Conservation (phyloP, 2,888 invertebrate genomes). For the Byasa hedistus region DNA sequence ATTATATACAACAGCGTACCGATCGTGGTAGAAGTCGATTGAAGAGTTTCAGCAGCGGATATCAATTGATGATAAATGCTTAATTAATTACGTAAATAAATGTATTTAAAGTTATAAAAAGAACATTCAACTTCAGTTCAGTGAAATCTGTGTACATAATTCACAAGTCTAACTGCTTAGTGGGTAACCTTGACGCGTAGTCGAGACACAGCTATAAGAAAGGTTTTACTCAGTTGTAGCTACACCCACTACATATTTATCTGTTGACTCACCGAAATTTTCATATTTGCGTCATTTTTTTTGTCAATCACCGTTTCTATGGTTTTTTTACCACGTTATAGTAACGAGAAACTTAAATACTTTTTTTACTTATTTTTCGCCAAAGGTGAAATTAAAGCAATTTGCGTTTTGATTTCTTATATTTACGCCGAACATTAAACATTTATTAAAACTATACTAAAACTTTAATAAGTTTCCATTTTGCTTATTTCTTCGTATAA, state of each 20-base stretch:
- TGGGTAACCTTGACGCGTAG: constrained; percentile 23
- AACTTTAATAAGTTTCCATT: no score
- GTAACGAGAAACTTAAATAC: not conserved
- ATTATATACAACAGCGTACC: no score
- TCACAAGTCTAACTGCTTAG: constrained; percentile 11
- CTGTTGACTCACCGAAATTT: constrained; percentile 36
- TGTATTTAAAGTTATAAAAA: no score
- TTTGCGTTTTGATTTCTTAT: no score
- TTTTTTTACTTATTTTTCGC: not conserved
- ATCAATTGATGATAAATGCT: no score
- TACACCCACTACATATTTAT: constrained; percentile 33
- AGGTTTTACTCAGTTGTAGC: constrained; percentile 12
- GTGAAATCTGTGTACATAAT: constrained; percentile 7
- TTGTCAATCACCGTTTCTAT: constrained; percentile 29
- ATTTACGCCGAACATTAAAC: no score
- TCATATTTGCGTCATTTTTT: constrained; percentile 27
- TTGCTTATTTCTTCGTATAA: no score
- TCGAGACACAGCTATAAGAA: constrained; percentile 21
- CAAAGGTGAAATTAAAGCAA: no score
- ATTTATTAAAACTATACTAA: no score
- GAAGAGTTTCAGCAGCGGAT: no score
- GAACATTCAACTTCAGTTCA: not conserved
- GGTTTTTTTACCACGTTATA: not conserved
- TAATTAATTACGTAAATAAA: no score
- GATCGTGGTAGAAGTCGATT: no score